These are phyloP conservation scores for Argya squamiceps DNA, from an alignment of 2,797 vertebrate species.

Conservation along the genomic window DNA sequence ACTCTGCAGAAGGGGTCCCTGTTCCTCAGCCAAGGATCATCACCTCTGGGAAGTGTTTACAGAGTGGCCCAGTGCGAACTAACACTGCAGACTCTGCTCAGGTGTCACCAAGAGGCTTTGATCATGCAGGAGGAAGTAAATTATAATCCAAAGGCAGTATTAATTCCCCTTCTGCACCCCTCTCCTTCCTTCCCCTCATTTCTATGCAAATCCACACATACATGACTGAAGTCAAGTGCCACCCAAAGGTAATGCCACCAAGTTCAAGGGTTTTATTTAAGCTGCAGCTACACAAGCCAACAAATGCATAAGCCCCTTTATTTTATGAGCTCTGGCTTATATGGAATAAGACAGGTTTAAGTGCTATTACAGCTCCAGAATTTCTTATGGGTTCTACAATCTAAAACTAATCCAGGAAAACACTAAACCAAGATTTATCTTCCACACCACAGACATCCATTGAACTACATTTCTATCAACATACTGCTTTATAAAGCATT, in stretches of 20 bases:
- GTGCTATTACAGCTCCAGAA: not conserved
- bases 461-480: not conserved
- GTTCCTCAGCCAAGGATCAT: not conserved
- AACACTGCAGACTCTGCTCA: not conserved
- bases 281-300: not conserved
- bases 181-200: not conserved
- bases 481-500: not conserved
- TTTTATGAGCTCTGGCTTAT: not conserved
- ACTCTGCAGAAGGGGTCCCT: not conserved
- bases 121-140: not conserved
- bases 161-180: not conserved
- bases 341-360: not conserved
- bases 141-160: not conserved
- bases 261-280: not conserved
- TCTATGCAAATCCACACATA: accelerated
- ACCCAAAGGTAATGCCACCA: not conserved
- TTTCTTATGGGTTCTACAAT: not conserved
- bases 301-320: not conserved
- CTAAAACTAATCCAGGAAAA: not conserved
- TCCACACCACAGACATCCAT: not conserved
- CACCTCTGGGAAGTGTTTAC: not conserved
- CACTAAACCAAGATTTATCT: not conserved
- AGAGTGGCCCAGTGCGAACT: not conserved
- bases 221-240: not conserved
- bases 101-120: not conserved